Evolutionary conservation across 1,140 invertebrate genomes (phyloP), one percentile per base, ranked within the genome.

Genomic region (Pemphigus obesinymphae): DNA sequence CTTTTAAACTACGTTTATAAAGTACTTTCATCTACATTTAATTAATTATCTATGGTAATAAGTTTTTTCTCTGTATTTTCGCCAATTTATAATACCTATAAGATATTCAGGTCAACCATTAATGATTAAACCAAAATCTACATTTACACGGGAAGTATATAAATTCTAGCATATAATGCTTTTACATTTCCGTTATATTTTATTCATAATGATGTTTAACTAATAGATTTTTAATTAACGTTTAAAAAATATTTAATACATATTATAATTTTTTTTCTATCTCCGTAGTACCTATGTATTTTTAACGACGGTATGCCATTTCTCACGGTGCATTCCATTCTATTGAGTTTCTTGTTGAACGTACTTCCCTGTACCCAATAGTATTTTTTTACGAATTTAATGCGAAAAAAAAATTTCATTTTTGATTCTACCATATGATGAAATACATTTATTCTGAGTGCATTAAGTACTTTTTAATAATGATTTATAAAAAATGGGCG

Each of bases 151-250:
- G 13, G 13, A 43, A 11, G 37, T 15, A 15, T 70, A 40, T 15
- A 26, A 23, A 70, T 43, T 43, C 11, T 43, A 26, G 11, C 1
- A 5, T 23, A 37, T 15, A 11, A 43, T 11, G n/a, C 20, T 3
- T 68, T 68, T 68, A 70, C 66, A 40, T 70, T 70, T 70, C 66
- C 37, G n/a, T 70, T 70, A 37, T 43, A 40, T 70, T 70, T 70
- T n/a, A 20, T 31, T 66, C 15, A 15, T 50, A 50, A 50, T n/a
- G 5, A 20, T 23, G 7, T 55, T 7, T n/a, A 7, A n/a, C n/a
- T 55, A 55, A 55, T 55, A 23, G 43, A 11, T 50, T 50, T 50
- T 20, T 50, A 50, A 50, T 50, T 50, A 50, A 50, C 43, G 43
- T 45, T 45, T 45, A 11, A 45, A 45, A 45, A 11, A 45, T 11